Evolutionary conservation across 2,797 vertebrate species (phyloP), one percentile per base, ranked within the genome.

Genomic region (Champsocephalus esox): DNA sequence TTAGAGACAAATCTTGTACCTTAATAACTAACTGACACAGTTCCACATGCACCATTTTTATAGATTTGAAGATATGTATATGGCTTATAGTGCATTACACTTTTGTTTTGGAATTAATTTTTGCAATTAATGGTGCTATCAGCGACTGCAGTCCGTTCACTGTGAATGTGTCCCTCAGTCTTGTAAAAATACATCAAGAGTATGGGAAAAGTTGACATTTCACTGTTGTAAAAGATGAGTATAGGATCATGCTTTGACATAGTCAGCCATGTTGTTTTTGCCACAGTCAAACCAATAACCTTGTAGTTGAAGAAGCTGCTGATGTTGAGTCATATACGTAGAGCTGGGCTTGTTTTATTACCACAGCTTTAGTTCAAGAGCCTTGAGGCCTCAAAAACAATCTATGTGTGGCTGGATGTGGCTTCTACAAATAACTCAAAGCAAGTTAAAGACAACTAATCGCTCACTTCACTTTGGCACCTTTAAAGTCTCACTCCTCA

Each of bases 401-500:
- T 88, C 49, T 81, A 51, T 73, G 48, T 71, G 67, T 66, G 62
- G 66, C 38, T 83, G 64, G 62, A 85, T 80, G 73, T 75, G 68
- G 52, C 69, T 77, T 69, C 81, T 75, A 41, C 44, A 51, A 48
- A 75, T 86, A 70, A 60, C 83, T 86, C 70, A 73, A 62, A 84
- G 75, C 72, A 59, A 81, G 65, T 77, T 75, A 81, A 83, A 84
- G 81, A 84, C 62, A 84, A 88, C 75, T 88, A 85, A 85, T 83
- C 75, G 78, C 77, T 89, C 77, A 79, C 81, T 91, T 90, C 76
- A 87, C 85, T 83, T 74, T 75, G 67, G 83, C 60, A 90, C 81
- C 91, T 92, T 90, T 87, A 81, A 89, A 88, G 82, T 77, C 73
- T 84, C 70, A 41, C 66, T 76, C 76, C 74, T 82, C 73, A 79